Conservation (phyloP, 2,113 vertebrate species). For the Scalopus aquaticus region DNA sequence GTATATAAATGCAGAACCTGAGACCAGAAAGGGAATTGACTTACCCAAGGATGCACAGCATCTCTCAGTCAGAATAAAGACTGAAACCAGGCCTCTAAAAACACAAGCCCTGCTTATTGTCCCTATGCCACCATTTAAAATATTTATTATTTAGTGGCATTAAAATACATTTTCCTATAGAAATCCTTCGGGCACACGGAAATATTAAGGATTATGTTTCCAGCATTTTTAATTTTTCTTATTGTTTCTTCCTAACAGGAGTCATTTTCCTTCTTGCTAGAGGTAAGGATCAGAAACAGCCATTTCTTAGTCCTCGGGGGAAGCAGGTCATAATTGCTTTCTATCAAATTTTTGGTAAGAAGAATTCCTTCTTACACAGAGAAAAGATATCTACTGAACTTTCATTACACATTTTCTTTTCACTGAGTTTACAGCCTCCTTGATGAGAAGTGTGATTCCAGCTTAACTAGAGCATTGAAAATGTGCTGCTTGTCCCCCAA, state of each 20-base stretch:
- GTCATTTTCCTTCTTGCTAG: conserved; percentile 38
- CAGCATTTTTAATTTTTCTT: not conserved
- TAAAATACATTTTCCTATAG: conserved; percentile 47
- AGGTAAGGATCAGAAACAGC: conserved; percentile 30
- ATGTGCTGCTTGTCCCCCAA: not conserved
- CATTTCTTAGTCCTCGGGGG: not conserved
- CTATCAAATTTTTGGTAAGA: conserved; percentile 16
- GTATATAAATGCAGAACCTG: not conserved
- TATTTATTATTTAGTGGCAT: conserved; percentile 44
- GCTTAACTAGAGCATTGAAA: conserved; percentile 47
- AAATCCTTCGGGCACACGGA: conserved; percentile 20
- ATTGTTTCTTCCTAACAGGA: conserved; percentile 8
- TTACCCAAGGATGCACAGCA: not conserved
- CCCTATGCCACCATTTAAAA: not conserved
- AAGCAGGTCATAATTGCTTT: conserved; percentile 28
- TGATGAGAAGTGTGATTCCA: not conserved
- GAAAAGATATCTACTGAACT: not conserved
- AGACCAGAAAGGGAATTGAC: not conserved
- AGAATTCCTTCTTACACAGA: not conserved
- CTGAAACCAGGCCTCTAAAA: not conserved
- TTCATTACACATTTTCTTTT: conserved; percentile 40
- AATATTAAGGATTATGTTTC: conserved; percentile 35
- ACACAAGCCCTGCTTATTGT: not conserved
- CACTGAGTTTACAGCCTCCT: conserved; percentile 26
- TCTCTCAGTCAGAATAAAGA: not conserved